Conservation (phyloP, 2,797 vertebrate species). For the Pantherophis alleghaniensis region DNA sequence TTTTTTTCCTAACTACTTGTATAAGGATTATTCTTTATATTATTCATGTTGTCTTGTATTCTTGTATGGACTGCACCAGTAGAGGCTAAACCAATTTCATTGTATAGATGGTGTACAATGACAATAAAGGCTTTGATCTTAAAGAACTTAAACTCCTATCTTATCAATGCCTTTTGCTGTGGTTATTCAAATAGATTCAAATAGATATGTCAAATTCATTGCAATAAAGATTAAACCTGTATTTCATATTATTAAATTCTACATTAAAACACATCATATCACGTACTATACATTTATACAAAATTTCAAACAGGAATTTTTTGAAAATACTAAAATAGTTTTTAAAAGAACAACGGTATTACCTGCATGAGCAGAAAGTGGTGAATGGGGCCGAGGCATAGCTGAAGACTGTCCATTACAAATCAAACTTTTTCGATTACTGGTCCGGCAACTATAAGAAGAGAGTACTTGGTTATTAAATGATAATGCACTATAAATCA, state of each 20-base stretch:
- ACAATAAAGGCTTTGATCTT: too few species aligned
- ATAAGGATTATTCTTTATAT: too few species aligned
- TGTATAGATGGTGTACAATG: too few species aligned
- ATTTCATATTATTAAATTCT: background rate
- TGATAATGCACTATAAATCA: background rate
- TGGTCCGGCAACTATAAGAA: slow-evolving; percentile 90
- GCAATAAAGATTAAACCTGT: background rate
- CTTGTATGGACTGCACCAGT: too few species aligned
- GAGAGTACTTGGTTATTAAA: slow-evolving; percentile 43
- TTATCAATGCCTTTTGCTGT: background rate
- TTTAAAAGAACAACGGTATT: slow-evolving; percentile 27
- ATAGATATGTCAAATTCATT: background rate
- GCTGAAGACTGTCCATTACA: slow-evolving; percentile 90
- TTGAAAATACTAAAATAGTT: background rate
- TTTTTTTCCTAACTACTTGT: too few species aligned
- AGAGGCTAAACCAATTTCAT: too few species aligned
- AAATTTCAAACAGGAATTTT: background rate
- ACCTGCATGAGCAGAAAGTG: slow-evolving; percentile 95
- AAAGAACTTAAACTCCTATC: background rate
- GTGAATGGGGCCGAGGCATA: slow-evolving; percentile 92
- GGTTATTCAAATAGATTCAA: background rate
- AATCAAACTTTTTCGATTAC: slow-evolving; percentile 96
- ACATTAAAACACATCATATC: background rate
- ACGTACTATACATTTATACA: background rate
- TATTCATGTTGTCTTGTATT: too few species aligned